phyloP scores from a whole-genome alignment of 2,113 vertebrate species.

The Lagopus leucura region DNA sequence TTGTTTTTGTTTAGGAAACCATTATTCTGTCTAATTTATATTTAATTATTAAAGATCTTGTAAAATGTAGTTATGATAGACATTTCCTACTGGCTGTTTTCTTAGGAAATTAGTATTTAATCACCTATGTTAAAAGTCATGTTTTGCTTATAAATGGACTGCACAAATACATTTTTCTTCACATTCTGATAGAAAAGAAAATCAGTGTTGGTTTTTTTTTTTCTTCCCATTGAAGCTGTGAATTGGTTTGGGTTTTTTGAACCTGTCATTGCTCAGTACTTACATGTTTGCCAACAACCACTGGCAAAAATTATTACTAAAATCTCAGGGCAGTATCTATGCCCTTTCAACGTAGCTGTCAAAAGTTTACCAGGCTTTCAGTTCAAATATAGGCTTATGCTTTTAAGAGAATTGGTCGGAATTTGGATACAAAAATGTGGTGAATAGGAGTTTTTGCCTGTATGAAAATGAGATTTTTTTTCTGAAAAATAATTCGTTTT shows the following conservation, averaged over 20 bases:
- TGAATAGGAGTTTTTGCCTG: neutral
- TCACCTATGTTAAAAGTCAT: slow-evolving; percentile 39
- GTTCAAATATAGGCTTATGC: neutral
- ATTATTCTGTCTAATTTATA: neutral
- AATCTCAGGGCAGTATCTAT: neutral
- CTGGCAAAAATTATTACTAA: neutral
- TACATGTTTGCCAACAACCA: slow-evolving; percentile 4
- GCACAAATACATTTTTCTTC: slow-evolving; percentile 3
- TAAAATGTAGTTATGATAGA: slow-evolving; percentile 25
- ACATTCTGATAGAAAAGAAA: neutral
- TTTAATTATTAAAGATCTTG: slow-evolving; percentile 40
- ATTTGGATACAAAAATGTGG: neutral
- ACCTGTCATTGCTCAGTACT: neutral
- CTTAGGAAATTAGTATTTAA: slow-evolving; percentile 66
- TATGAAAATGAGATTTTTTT: neutral
- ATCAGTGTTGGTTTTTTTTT: neutral
- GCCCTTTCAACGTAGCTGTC: neutral
- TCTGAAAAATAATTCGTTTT: neutral
- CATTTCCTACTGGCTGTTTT: slow-evolving; percentile 60
- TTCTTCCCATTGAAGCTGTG: neutral
- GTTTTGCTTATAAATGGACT: slow-evolving; percentile 66
- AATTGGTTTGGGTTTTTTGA: slow-evolving; percentile 4
- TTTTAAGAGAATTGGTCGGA: neutral
- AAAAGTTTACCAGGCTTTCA: neutral
- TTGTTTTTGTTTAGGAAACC: neutral